Evolutionary conservation across 2,113 vertebrate species (phyloP).

Genomic region (Asarcornis scutulata): DNA sequence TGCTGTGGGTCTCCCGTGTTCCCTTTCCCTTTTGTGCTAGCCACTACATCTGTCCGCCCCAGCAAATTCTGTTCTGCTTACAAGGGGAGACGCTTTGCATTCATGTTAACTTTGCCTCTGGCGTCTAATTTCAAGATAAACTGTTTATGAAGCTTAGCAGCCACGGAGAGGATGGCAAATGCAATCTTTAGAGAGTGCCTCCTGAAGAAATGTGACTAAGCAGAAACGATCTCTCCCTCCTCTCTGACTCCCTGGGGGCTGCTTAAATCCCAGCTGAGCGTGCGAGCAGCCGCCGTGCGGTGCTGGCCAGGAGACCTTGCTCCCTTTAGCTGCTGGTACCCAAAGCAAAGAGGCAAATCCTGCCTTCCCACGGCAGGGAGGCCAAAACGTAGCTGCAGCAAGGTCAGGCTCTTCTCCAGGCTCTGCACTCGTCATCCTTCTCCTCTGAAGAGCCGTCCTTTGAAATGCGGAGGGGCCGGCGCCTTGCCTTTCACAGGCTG

Average conservation of each 20-base stretch:
- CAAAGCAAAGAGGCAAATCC: not conserved
- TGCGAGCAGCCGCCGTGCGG: not conserved
- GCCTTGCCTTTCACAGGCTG: not conserved
- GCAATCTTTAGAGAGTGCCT: constrained; percentile 18
- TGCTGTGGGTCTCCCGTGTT: not conserved
- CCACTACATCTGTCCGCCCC: not conserved
- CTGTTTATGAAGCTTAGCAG: constrained; percentile 53
- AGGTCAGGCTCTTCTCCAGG: not conserved
- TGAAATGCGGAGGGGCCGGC: not conserved
- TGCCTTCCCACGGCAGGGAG: not conserved
- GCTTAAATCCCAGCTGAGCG: constrained; percentile 4
- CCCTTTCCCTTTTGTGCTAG: not conserved
- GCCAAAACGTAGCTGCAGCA: not conserved
- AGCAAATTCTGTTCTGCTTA: not conserved
- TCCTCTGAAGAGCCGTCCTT: not conserved
- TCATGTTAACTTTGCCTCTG: constrained; percentile 26
- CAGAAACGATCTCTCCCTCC: constrained; percentile 42
- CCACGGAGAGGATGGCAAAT: constrained; percentile 22
- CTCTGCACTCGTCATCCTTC: not conserved
- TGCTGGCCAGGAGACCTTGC: not conserved
- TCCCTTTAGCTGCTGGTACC: not conserved
- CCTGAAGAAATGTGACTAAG: constrained; percentile 60
- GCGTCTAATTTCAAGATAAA: constrained; percentile 65
- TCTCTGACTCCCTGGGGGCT: not conserved
- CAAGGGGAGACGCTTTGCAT: not conserved